These are phyloP conservation scores for Formicarius rufipectus DNA, from an alignment of 2,113 vertebrate species.

Conservation along the genomic window DNA sequence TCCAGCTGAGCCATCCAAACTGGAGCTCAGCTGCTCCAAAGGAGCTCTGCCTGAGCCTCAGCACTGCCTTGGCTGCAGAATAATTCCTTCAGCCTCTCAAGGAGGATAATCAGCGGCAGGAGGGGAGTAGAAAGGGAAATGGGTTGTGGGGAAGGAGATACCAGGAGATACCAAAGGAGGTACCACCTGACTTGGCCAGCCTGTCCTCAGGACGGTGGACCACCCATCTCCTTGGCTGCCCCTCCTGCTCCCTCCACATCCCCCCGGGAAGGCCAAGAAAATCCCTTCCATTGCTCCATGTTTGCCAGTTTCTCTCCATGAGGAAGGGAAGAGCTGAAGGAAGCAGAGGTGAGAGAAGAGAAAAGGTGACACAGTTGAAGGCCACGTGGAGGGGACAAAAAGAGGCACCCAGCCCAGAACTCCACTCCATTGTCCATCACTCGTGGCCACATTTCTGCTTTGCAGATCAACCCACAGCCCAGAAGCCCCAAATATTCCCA, in stretches of 20 bases:
- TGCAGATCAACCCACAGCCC: neutral
- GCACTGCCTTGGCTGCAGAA: neutral
- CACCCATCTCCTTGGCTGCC: neutral
- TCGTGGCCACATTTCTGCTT: neutral
- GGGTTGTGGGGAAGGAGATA: neutral
- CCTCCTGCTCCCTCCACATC: neutral
- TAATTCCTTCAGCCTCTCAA: neutral
- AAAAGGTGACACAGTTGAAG: neutral
- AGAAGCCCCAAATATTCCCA: neutral
- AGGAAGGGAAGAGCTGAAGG: neutral
- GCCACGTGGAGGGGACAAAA: rapidly evolving
- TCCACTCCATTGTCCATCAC: neutral
- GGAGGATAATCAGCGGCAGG: neutral
- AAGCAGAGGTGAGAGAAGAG: neutral
- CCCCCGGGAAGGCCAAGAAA: neutral
- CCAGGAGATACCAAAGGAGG: neutral
- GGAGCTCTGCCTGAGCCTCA: neutral
- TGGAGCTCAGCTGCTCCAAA: neutral
- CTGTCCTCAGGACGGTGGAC: neutral
- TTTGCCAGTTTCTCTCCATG: neutral
- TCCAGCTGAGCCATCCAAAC: neutral
- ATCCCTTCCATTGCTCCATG: rapidly evolving
- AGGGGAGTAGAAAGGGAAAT: neutral
- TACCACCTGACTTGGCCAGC: neutral
- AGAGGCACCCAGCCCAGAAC: neutral